Conservation (phyloP, 1,140 invertebrate genomes). For the Drosophila dunni region DNA sequence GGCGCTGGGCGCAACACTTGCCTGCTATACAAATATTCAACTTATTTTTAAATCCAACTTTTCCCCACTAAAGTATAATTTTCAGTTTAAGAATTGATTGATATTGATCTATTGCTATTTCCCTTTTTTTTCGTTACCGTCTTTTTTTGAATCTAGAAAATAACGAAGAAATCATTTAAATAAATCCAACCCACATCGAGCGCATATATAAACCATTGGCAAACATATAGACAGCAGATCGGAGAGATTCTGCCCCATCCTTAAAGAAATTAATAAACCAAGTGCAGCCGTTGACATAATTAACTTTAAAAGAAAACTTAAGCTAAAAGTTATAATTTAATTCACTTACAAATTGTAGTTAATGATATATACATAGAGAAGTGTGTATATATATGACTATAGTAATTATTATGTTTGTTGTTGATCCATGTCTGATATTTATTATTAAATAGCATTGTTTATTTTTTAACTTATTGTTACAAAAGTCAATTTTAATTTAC, state of each 20-base stretch:
- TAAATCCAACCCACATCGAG: constrained; percentile 57
- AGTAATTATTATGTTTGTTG: constrained; percentile 67
- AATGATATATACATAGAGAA: constrained; percentile 33
- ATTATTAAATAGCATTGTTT: constrained; percentile 75
- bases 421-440: constrained; percentile 80
- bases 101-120: constrained; percentile 78
- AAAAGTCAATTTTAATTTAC: constrained; percentile 60
- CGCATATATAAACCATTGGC: constrained; percentile 69
- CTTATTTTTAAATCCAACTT: neutral
- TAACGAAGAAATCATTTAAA: constrained; percentile 70
- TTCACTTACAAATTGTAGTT: constrained; percentile 16
- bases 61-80: constrained; percentile 24
- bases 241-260: constrained; percentile 62
- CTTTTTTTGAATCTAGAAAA: constrained; percentile 46
- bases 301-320: constrained; percentile 30
- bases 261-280: constrained; percentile 28
- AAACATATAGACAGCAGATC: constrained; percentile 58
- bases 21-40: neutral
- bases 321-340: constrained; percentile 50
- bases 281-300: constrained; percentile 59
- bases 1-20: constrained; percentile 55
- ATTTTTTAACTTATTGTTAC: constrained; percentile 71
- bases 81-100: constrained; percentile 54
- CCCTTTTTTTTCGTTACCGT: constrained; percentile 56
- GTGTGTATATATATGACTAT: constrained; percentile 44